Evolutionary conservation across 1,140 invertebrate genomes (phyloP), one percentile per base, ranked within the genome.

Genomic region (Anadara kagoshimensis): DNA sequence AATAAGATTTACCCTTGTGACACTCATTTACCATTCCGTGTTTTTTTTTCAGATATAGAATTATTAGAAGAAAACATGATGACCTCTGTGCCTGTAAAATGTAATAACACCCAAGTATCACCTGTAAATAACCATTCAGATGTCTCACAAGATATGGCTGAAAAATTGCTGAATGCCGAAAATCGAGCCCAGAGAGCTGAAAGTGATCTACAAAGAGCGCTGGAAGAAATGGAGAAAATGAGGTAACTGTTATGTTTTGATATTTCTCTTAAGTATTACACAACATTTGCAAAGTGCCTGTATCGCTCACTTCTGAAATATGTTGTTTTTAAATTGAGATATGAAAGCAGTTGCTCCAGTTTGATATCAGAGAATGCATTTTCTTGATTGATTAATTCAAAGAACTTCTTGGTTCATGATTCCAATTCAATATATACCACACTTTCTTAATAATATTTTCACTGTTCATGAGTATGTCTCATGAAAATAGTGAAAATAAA

Each of bases 141-240:
- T 36, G 29, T 36, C 29, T 36, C 29, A 7, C 2, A 36, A 36
- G 29, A 36, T 36, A 36, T 36, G 29, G 29, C 29, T 36, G 29
- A 36, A 36, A 36, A 7, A 36, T 67, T 82, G 45, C 63, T 75
- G 44, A 53, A 41, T 11, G 66, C 78, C 18, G 75, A 82, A 57
- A 57, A 72, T 14, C 68, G 68, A 36, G 68, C 72, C 14, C 45
- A 56, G 65, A 63, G 75, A 47, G 44, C 61, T 24, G 79, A 84
- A 49, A 81, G 79, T 36, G 76, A 83, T 29, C 51, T 87, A 53
- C 68, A 80, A 18, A 76, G 78, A 49, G 82, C 76, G 20, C 26
- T 85, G 36, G 70, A 62, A 49, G 82, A 86, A 47, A 71, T 87
- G 59, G 78, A 83, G 26, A 80, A 73, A 74, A 78, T 87, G 54